Percentiles rank a stretch among this genome's conserved stretches.
Conservation (phyloP, 2,888 invertebrate genomes). For the Stenolophus ochropezus region DNA sequence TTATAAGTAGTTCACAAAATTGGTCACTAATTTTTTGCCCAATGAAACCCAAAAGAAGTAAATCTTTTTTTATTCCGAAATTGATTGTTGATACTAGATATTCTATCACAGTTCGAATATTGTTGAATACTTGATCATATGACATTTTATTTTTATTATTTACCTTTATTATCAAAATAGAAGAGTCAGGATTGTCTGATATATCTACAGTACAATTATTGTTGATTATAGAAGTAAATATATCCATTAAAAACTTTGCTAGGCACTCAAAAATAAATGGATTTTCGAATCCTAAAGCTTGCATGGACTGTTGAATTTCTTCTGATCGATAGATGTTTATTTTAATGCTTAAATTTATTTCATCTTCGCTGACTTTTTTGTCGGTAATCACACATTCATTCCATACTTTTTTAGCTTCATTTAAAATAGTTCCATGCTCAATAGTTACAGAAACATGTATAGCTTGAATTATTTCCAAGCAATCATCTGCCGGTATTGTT, state of each 20-base stretch:
- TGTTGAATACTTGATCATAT: conserved; percentile 76
- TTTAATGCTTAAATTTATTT: conserved; percentile 71
- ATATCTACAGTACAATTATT: conserved; percentile 73
- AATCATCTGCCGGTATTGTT: conserved; percentile 73
- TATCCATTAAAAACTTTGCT: conserved; percentile 76
- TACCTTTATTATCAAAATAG: conserved; percentile 70
- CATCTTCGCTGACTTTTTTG: conserved; percentile 69
- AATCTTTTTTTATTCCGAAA: conserved; percentile 71
- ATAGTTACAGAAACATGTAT: conserved; percentile 73
- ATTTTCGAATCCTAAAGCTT: conserved; percentile 67
- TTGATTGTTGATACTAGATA: conserved; percentile 77
- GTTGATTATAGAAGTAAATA: conserved; percentile 78
- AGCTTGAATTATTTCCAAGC: conserved; percentile 75
- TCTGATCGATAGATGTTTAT: conserved; percentile 66
- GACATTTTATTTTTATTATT: conserved; percentile 72
- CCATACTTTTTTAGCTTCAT: conserved; percentile 75
- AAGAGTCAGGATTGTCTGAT: conserved; percentile 69
- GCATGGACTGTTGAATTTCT: conserved; percentile 72
- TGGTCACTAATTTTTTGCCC: conserved; percentile 76
- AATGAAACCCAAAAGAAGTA: conserved; percentile 75
- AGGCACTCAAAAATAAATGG: conserved; percentile 75
- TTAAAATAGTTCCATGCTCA: conserved; percentile 73
- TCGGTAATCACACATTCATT: conserved; percentile 73
- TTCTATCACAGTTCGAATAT: conserved; percentile 76
- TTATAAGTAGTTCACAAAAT: conserved; percentile 80